These are phyloP conservation scores for Malurus cyaneus DNA, from an alignment of 2,113 vertebrate species.

Conservation along the genomic window DNA sequence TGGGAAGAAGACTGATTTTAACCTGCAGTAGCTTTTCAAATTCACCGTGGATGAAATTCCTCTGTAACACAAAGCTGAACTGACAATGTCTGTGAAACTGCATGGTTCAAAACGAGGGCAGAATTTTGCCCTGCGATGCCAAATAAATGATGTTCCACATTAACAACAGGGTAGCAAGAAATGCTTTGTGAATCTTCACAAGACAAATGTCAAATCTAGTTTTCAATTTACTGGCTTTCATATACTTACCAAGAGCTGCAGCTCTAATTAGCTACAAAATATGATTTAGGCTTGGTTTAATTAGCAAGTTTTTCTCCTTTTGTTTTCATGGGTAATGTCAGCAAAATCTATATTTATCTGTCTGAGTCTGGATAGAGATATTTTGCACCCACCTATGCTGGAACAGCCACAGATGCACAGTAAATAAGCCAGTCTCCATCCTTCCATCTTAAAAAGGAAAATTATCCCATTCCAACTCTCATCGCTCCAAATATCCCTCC, in stretches of 20 bases:
- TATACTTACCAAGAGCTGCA: neutral
- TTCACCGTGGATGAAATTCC: accelerated
- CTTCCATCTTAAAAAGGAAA: neutral
- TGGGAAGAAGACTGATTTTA: neutral
- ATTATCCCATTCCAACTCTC: neutral
- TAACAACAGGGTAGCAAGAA: neutral
- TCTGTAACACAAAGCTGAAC: neutral
- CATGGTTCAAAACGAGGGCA: neutral
- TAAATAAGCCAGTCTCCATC: neutral
- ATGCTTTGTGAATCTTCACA: neutral
- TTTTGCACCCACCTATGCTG: neutral
- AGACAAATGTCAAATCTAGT: neutral
- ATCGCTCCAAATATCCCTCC: neutral
- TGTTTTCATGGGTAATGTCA: neutral
- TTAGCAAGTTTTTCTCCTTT: neutral
- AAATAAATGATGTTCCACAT: neutral
- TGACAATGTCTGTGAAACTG: neutral
- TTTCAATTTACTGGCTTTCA: neutral
- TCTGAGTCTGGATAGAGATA: neutral
- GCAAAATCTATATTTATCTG: neutral
- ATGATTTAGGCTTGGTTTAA: neutral
- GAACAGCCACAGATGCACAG: neutral
- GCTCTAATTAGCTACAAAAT: neutral
- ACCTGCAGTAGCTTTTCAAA: neutral
- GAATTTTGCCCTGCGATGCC: neutral